phyloP scores from a whole-genome alignment of 2,797 vertebrate species.

The Mus caroli region DNA sequence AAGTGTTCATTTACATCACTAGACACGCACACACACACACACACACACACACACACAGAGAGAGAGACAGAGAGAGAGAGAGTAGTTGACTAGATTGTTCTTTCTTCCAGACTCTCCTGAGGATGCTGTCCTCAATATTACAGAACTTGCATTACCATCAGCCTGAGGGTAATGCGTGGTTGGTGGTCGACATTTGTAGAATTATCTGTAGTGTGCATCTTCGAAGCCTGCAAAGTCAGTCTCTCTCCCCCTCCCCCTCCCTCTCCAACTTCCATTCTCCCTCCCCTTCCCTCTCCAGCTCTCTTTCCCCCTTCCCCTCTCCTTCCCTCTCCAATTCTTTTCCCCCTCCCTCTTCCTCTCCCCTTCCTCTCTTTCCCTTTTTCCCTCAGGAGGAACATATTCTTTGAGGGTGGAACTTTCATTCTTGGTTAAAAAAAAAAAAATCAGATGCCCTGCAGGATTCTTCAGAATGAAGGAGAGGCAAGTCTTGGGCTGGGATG shows the following conservation, averaged over 20 bases:
- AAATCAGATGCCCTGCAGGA: background rate
- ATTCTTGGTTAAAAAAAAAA: background rate
- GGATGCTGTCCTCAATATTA: background rate
- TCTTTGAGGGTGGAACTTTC: background rate
- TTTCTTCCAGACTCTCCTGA: background rate
- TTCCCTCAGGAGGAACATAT: background rate
- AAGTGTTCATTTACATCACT: background rate
- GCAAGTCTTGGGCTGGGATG: accelerated
- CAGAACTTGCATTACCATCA: background rate
- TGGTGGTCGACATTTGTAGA: background rate
- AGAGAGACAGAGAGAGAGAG: background rate
- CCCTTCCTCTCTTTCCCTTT: background rate
- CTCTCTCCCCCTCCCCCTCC: background rate
- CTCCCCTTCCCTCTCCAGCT: too few relatives aligned
- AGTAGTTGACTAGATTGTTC: background rate
- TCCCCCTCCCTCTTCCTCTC: accelerated
- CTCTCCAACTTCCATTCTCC: too few relatives aligned
- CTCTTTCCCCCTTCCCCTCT: too few relatives aligned
- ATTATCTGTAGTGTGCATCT: background rate
- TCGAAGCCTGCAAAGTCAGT: background rate
- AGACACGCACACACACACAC: background rate
- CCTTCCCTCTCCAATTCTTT: background rate
- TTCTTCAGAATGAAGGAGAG: background rate
- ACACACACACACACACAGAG: too few relatives aligned
- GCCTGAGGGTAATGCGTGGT: background rate